Evolutionary conservation across 2,113 vertebrate genomes (phyloP).

Genomic region (Labeo catla): DNA sequence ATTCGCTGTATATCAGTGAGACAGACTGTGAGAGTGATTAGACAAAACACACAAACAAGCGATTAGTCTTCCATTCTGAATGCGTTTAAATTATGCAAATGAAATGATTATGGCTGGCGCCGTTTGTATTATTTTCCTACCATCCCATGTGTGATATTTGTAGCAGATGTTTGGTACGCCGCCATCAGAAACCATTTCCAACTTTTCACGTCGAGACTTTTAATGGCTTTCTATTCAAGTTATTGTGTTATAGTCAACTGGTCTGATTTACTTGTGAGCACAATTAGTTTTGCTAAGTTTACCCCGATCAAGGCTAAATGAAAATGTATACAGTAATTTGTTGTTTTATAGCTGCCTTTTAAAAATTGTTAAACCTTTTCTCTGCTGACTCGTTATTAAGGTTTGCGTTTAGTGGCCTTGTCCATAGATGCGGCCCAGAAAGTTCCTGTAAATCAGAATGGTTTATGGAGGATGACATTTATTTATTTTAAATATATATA

Average conservation of each 20-base stretch:
- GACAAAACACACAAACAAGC: constrained; percentile 39
- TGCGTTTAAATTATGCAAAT: constrained; percentile 46
- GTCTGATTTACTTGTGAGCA: constrained; percentile 10
- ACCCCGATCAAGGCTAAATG: constrained; percentile 12
- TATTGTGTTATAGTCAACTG: constrained; percentile 1
- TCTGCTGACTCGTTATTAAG: not conserved
- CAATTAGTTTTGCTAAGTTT: not conserved
- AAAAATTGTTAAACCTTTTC: not conserved
- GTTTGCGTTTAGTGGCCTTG: not conserved
- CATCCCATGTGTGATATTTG: constrained; percentile 40
- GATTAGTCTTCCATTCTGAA: constrained; percentile 38
- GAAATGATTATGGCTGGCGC: constrained; percentile 32
- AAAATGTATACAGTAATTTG: not conserved
- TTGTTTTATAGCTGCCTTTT: not conserved
- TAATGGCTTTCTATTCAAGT: constrained; percentile 18
- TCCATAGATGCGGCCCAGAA: not conserved
- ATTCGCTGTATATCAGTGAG: constrained; percentile 17
- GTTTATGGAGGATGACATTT: too few relatives aligned
- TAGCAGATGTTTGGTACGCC: constrained; percentile 36
- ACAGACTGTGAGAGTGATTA: constrained; percentile 29
- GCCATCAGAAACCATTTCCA: constrained; percentile 27
- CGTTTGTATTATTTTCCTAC: constrained; percentile 23
- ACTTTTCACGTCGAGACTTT: constrained; percentile 35
- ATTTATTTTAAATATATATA: too few relatives aligned
- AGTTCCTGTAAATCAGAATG: too few relatives aligned